phyloP scores from a whole-genome alignment of 2,888 invertebrate genomes.

The Strigamia maritima region DNA sequence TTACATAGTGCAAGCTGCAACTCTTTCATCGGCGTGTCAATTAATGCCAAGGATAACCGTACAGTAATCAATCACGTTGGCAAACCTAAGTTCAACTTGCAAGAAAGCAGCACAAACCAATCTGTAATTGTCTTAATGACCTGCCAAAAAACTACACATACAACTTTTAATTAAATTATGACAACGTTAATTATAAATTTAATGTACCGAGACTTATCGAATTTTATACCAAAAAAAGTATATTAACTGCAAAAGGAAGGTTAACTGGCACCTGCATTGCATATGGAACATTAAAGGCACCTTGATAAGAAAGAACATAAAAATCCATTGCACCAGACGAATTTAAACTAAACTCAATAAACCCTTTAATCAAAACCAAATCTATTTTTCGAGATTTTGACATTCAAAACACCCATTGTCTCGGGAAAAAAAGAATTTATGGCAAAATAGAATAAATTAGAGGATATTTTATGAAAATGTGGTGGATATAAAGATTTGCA shows the following conservation, averaged over 20 bases:
- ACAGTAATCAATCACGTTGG: constrained; percentile 1
- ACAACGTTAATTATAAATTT: constrained; percentile 9
- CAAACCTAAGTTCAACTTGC: neutral
- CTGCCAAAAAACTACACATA: neutral
- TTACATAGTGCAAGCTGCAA: constrained; percentile 7
- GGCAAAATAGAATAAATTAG: neutral
- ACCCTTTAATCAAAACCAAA: no score
- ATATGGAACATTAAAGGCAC: neutral
- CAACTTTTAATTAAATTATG: constrained; percentile 15
- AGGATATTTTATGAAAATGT: neutral
- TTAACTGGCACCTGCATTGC: neutral
- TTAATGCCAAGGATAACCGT: constrained; percentile 19
- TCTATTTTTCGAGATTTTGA: no score
- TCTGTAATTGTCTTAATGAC: constrained; percentile 18
- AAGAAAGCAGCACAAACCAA: constrained; percentile 3
- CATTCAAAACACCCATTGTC: no score
- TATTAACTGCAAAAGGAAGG: neutral
- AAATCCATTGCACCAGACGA: neutral
- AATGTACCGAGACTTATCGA: neutral
- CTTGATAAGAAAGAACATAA: neutral
- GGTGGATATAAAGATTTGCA: constrained; percentile 3
- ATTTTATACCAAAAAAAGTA: neutral
- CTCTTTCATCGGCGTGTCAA: neutral
- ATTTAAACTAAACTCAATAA: no score
- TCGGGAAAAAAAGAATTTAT: neutral